A percentile compares a stretch with the other conserved stretches of the same genome.
Conservation (phyloP, 2,888 invertebrate genomes). For the Chrysolina haemoptera region DNA sequence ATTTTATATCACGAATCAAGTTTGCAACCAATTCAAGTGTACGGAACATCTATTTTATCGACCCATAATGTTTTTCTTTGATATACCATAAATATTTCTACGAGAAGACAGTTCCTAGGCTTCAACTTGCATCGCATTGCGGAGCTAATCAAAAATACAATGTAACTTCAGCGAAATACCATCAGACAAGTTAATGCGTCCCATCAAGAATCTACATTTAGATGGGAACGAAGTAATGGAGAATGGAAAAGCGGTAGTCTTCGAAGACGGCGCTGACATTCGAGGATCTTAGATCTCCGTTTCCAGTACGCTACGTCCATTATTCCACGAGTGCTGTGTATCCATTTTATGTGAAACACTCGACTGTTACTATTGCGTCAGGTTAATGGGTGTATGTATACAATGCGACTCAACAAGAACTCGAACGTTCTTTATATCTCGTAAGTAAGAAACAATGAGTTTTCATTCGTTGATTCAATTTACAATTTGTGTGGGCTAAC, state of each 20-base stretch:
- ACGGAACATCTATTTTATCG: too few species aligned
- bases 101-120: background rate
- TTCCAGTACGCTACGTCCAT: conserved; percentile 13
- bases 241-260: conserved; percentile 9
- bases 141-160: conserved; percentile 24
- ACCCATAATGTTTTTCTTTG: too few species aligned
- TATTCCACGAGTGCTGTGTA: background rate
- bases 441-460: too few species aligned
- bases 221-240: conserved; percentile 27
- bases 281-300: conserved; percentile 1
- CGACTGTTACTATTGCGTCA: background rate
- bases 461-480: too few species aligned
- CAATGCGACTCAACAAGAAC: background rate
- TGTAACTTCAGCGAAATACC: conserved; percentile 8
- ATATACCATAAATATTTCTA: background rate
- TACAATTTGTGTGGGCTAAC: too few species aligned
- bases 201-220: conserved; percentile 34
- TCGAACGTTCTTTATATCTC: too few species aligned
- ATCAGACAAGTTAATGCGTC: conserved; percentile 17
- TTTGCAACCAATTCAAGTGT: too few species aligned
- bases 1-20: too few species aligned
- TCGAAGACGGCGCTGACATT: background rate
- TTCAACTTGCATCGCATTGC: conserved; percentile 13
- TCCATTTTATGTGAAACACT: background rate
- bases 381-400: background rate